Conservation (phyloP, 1,140 invertebrate genomes). For the Caenorhabditis latens region DNA sequence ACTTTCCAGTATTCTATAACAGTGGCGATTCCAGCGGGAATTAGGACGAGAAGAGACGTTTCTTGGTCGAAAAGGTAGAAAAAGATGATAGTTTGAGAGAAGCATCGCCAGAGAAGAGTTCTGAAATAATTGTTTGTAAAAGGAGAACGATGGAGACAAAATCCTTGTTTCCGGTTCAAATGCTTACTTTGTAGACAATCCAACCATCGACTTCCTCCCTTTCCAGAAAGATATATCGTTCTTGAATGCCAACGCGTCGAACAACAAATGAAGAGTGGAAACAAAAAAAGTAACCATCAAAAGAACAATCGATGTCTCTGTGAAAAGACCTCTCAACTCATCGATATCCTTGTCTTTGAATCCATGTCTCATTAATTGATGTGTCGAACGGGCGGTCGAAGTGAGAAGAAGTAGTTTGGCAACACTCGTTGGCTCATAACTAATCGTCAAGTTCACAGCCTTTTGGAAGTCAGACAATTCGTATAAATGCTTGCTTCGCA, state of each 20-base stretch:
- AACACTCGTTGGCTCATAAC: slow-evolving; percentile 67
- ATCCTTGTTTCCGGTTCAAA: no score
- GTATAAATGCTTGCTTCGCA: slow-evolving; percentile 68
- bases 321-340: slow-evolving; percentile 93
- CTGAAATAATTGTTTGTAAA: slow-evolving; percentile 60
- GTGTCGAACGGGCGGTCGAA: slow-evolving; percentile 46
- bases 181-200: slow-evolving; percentile 85
- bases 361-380: slow-evolving; percentile 80
- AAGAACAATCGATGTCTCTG: slow-evolving; percentile 93
- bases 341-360: slow-evolving; percentile 94
- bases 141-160: background rate
- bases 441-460: slow-evolving; percentile 64
- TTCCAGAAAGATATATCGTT: slow-evolving; percentile 97
- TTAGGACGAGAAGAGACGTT: slow-evolving; percentile 89
- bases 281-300: slow-evolving; percentile 92
- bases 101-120: slow-evolving; percentile 86
- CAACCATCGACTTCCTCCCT: slow-evolving; percentile 86
- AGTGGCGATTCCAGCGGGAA: slow-evolving; percentile 88
- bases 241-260: slow-evolving; percentile 97
- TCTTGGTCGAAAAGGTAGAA: slow-evolving; percentile 92
- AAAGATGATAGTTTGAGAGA: slow-evolving; percentile 93
- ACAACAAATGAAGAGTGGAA: slow-evolving; percentile 90
- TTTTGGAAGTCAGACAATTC: slow-evolving; percentile 60
- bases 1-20: slow-evolving; percentile 85
- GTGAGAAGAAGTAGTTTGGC: slow-evolving; percentile 68